Base-by-base conservation (phyloP, 2,888 invertebrate genomes). In the Balanococcus diminutus region DNA sequence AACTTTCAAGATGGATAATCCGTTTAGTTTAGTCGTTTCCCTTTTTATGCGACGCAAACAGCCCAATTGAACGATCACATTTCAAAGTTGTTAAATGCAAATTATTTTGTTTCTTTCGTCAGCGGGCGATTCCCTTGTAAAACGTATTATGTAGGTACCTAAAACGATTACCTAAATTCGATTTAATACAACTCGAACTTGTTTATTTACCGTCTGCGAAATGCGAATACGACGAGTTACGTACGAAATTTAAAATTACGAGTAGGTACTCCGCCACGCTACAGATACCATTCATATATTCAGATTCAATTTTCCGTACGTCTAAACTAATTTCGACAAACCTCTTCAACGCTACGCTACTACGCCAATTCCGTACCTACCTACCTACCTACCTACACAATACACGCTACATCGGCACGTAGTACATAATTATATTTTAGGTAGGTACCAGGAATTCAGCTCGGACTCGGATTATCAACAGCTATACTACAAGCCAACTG, bases 1-100 rank as follows among this genome's bases (percentile, higher is more conserved):
- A 83, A 81, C 39, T 42, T 46, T 81, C 56, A 32, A 56, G 46
- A 83, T 51, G 19, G 83, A 46, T 83, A 56, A 83, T 83, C 51
- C 32, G 46, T 51, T 83, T 83, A 83, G 56, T 61, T 83, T 32
- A 16, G n/a, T 32, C 75, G 75, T 36, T 75, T 75, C 32, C 75
- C 75, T n/a, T 67, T 75, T 75, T 75, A 36, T n/a, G 75, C 32
- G 75, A 75, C 75, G 75, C 16, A 75, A 75, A 75, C 75, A 75
- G 32, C 32, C 75, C 75, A 75, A 75, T 75, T 75, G 75, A 75
- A 75, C 32, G 75, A 75, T 75, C 36, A 25, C 32, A 75, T 75
- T 75, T 75, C 32, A 31, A 75, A 32, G 28, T 36, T 75, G 75
- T 75, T 75, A 75, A 75, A 75, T 75, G 75, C 75, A 75, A 75